Base-by-base conservation (phyloP, 2,113 vertebrate genomes). In the Protomyctophum bolini region DNA sequence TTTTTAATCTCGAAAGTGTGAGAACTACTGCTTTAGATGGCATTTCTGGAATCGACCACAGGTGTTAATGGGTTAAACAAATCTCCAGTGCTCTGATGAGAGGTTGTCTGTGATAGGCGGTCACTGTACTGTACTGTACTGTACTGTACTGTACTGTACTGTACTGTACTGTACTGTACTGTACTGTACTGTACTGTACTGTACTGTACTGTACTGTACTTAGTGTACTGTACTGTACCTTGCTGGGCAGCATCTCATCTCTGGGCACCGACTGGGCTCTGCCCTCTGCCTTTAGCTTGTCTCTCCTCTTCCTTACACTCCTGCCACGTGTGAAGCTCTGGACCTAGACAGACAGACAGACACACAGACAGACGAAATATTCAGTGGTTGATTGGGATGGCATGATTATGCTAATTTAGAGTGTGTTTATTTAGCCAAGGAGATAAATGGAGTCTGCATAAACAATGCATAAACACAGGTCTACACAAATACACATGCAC, bases 211-310 rank as follows among this genome's bases (percentile, higher is more conserved):
- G 54, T 21, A 21, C 21, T 21, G n/a, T 8, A 6, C 54, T 15
- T 8, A 6, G n/a, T 15, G 6, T 63, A 14, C 49, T n/a, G 12
- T 14, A 8, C 54, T 57, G 67, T 73, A 93, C 93, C 89, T 93
- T 94, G 48, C 79, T 84, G 51, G 67, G 94, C 12, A 96, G 92
- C 90, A 96, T 89, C 71, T 97, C 94, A 57, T 97, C 96, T 73
- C 97, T 92, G 54, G 97, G 97, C n/a, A 99, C 96, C 0, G 97
- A 99, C 92, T 97, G 97, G 59, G 97, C 95, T 76, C 97, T 87
- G 63, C 97, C 93, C 73, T 98, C 97, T 45, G 96, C 95, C 88
- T 97, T 99, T 80, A 98, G 92, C 74, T 88, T 96, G 70, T 99
- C 97, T 69, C 97, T 95, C 84, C 93, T 97, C 89, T 97, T 98